Base-by-base conservation (phyloP, 1,140 invertebrate genomes). In the Euura saliciscinereae region DNA sequence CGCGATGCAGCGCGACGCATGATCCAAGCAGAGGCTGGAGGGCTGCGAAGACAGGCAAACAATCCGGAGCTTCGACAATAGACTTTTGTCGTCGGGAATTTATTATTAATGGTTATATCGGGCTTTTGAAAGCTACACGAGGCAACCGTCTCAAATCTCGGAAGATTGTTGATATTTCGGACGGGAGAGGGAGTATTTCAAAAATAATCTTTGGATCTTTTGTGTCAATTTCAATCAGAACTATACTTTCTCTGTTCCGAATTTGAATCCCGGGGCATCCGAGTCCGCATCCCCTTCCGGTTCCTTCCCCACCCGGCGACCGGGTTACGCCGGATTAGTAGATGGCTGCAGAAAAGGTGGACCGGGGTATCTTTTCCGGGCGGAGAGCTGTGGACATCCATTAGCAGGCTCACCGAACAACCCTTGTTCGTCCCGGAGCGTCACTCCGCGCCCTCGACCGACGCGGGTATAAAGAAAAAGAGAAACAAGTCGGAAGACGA, bases 101-200 rank as follows among this genome's bases (percentile, higher is more conserved):
- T 75, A 82, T 83, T 82, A 82, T 83, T 80, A 80, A 82, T 75
- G 75, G 76, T 28, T 76, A 77, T 82, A 81, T 83, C 78, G 81
- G 77, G 72, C 76, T 75, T 10, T 67, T 67, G 43, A 28, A 67
- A 44, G 66, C 66, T 67, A 28, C 0, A 10, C 43, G 43, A 67
- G 28, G 28, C 28, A 28, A 28, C 28, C 28, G 75, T 78, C 73
- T 77, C 75, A 77, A 78, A 75, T 77, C 77, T 78, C 75, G 76
- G 70, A 78, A 81, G 79, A 79, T 81, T 79, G 76, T 80, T 28
- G 28, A 28, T 28, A 28, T 28, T 28, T 28, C 28, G 28, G 28
- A 28, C 28, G 28, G 28, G 28, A 28, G 28, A 1, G 28, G 28
- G 28, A 28, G 1, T 28, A 28, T 28, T 28, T 28, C 28, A 28